Conservation (phyloP, 1,140 invertebrate genomes). For the Idris sp. region DNA sequence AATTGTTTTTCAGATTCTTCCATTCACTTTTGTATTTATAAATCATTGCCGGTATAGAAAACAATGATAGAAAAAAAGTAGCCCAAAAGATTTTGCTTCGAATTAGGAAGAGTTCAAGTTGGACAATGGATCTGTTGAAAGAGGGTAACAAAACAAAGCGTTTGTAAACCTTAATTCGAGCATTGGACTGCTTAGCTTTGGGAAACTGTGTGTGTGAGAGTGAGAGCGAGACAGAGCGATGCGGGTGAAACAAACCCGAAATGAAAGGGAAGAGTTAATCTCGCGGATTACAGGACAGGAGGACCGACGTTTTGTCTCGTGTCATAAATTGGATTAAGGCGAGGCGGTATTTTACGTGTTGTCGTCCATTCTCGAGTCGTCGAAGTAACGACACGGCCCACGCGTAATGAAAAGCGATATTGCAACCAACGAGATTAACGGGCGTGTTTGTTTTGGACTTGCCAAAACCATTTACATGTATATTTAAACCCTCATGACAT, state of each 20-base stretch:
- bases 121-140: conserved; percentile 32
- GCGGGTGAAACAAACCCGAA: conserved; percentile 8
- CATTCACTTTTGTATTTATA: no score
- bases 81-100: conserved; percentile 26
- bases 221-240: conserved; percentile 7
- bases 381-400: conserved; percentile 20
- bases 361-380: conserved; percentile 39
- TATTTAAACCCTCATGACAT: conserved; percentile 27
- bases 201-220: background rate
- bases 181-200: conserved; percentile 11
- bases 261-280: conserved; percentile 48
- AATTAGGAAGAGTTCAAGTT: conserved; percentile 47
- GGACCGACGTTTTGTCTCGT: conserved; percentile 61
- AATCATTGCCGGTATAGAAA: background rate
- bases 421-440: conserved; percentile 27
- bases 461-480: conserved; percentile 9
- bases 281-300: conserved; percentile 56
- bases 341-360: conserved; percentile 57
- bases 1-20: no score
- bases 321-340: conserved; percentile 66
- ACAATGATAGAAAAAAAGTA: conserved; percentile 8
- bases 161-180: conserved; percentile 51
- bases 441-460: conserved; percentile 48
- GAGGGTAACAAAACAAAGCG: conserved; percentile 50
- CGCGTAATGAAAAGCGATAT: conserved; percentile 41